These are phyloP conservation scores for Vanessa tameamea DNA, from an alignment of 1,140 invertebrate genomes.

Conservation along the genomic window DNA sequence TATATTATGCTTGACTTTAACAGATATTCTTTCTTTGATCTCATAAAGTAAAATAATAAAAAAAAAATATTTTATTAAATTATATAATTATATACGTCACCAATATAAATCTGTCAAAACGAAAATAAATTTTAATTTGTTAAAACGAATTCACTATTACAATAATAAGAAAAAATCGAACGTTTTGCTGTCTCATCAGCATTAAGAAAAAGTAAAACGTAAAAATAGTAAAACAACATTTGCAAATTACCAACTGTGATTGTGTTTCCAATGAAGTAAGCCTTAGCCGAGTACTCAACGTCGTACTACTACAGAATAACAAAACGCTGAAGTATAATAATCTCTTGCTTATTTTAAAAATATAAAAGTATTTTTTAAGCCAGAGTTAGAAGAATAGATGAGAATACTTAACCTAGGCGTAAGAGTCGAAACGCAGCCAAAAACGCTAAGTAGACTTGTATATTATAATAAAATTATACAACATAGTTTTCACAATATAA, in stretches of 20 bases:
- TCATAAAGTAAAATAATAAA: too few species aligned
- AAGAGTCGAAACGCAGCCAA: conserved; percentile 10
- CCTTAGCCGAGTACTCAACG: neutral
- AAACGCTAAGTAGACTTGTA: neutral
- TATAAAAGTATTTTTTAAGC: conserved; percentile 11
- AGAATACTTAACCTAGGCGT: conserved; percentile 17
- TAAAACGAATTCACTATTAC: too few species aligned
- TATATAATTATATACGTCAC: too few species aligned
- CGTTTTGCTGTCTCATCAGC: too few species aligned
- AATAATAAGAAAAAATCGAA: too few species aligned
- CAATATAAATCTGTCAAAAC: too few species aligned
- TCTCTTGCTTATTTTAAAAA: conserved; percentile 8
- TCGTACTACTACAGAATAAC: conserved; percentile 6
- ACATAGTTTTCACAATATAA: neutral
- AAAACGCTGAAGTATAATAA: conserved; percentile 1
- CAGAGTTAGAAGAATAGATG: conserved; percentile 14
- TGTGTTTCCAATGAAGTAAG: neutral
- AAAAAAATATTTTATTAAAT: too few species aligned
- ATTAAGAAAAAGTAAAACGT: neutral
- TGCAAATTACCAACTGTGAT: neutral
- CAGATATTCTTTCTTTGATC: too few species aligned
- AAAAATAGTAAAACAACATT: neutral
- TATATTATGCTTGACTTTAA: too few species aligned
- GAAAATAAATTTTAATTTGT: too few species aligned
- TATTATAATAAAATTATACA: neutral